Conservation (phyloP, 2,797 vertebrate genomes). For the Synanceia verrucosa region DNA sequence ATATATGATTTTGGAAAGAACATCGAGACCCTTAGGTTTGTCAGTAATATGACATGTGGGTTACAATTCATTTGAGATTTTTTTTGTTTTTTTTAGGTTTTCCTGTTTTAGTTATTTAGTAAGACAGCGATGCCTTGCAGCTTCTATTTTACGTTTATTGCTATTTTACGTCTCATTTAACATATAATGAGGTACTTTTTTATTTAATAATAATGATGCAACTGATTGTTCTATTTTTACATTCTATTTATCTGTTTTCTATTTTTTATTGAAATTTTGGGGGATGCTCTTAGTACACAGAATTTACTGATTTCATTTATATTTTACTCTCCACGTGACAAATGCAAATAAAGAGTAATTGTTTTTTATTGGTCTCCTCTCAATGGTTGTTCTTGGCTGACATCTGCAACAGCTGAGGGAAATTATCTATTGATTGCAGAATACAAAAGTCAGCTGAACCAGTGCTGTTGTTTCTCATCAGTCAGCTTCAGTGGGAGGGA, state of each 20-base stretch:
- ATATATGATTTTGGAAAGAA: not conserved
- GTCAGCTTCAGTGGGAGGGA: not conserved
- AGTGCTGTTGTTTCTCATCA: accelerated
- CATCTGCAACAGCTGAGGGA: slow-evolving; percentile 49
- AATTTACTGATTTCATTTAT: not conserved
- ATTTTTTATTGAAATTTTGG: not conserved
- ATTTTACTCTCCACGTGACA: not conserved
- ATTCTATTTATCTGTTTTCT: too few species aligned
- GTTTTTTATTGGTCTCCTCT: not conserved
- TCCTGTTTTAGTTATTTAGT: too few species aligned
- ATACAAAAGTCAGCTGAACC: slow-evolving; percentile 32
- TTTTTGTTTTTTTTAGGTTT: too few species aligned
- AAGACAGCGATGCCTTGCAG: not conserved
- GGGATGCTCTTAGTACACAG: not conserved
- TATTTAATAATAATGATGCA: not conserved
- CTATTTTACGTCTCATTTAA: not conserved
- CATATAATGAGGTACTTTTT: not conserved
- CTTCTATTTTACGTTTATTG: not conserved
- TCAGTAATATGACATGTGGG: not conserved
- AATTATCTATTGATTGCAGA: not conserved
- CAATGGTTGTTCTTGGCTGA: slow-evolving; percentile 48
- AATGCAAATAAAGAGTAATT: not conserved
- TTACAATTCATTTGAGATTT: too few species aligned
- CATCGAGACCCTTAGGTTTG: accelerated
- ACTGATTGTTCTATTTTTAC: too few species aligned